Conservation (phyloP, 2,797 vertebrate species). For the Neosalanx taihuensis region DNA sequence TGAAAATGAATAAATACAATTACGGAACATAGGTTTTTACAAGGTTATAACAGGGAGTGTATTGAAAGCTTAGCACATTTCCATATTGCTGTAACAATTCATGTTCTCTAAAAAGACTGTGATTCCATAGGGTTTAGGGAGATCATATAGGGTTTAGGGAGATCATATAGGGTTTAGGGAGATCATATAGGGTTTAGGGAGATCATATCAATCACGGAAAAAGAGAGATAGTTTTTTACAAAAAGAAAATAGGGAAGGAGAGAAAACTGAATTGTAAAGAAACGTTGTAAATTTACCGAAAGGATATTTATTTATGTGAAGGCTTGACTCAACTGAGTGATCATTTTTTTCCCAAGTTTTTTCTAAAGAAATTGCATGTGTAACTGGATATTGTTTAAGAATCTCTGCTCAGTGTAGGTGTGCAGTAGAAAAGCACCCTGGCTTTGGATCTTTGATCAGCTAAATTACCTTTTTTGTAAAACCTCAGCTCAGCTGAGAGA, state of each 20-base stretch:
- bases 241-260: conserved; percentile 56
- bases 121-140: conserved; percentile 76
- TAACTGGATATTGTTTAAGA: conserved; percentile 84
- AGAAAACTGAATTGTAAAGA: conserved; percentile 74
- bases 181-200: conserved; percentile 63
- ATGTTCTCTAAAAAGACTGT: conserved; percentile 75
- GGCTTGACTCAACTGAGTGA: conserved; percentile 74
- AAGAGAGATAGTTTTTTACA: conserved; percentile 76
- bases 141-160: conserved; percentile 68
- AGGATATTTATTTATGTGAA: conserved; percentile 82
- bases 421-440: conserved; percentile 75
- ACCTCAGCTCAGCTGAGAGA: conserved; percentile 85
- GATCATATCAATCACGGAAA: conserved; percentile 58
- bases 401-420: conserved; percentile 79
- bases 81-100: conserved; percentile 74
- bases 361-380: conserved; percentile 70
- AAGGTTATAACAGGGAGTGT: conserved; percentile 68
- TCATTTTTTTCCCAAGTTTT: conserved; percentile 71
- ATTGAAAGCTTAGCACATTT: conserved; percentile 78
- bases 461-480: conserved; percentile 50
- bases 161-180: not conserved
- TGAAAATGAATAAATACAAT: conserved; percentile 55
- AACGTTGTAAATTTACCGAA: conserved; percentile 86
- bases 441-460: conserved; percentile 60
- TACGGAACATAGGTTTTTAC: conserved; percentile 70